Conservation (phyloP, 1,140 invertebrate genomes). For the Periplaneta americana region DNA sequence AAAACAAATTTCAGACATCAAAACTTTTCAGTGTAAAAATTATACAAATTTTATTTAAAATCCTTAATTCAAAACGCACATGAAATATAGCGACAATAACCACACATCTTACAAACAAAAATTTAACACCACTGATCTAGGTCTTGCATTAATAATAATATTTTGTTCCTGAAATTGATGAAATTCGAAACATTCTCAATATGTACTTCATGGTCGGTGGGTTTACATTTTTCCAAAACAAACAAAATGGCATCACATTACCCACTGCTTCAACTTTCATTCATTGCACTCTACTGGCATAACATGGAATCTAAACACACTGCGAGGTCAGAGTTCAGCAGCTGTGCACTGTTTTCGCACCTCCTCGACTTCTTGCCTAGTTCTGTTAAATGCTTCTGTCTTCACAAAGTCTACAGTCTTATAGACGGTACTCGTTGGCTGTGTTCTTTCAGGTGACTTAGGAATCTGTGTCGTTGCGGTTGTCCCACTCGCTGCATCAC, state of each 20-base stretch:
- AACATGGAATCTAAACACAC: background rate
- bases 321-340: background rate
- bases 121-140: too few relatives aligned
- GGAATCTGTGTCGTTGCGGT: conserved; percentile 26
- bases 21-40: too few relatives aligned
- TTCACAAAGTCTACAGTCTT: conserved; percentile 88
- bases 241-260: background rate
- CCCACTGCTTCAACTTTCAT: background rate
- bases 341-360: conserved; percentile 36
- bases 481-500: conserved; percentile 23
- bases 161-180: too few relatives aligned
- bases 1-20: too few relatives aligned
- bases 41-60: too few relatives aligned
- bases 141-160: too few relatives aligned
- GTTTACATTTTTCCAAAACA: too few relatives aligned
- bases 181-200: too few relatives aligned
- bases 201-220: too few relatives aligned
- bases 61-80: too few relatives aligned
- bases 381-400: conserved; percentile 84
- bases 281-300: background rate
- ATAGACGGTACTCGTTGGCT: conserved; percentile 58
- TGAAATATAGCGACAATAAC: too few relatives aligned
- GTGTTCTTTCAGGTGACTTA: conserved; percentile 8
- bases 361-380: conserved; percentile 71
- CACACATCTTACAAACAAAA: too few relatives aligned